Evolutionary conservation across 2,797 vertebrate genomes (phyloP).

Genomic region (Coracias cyanogaster): DNA sequence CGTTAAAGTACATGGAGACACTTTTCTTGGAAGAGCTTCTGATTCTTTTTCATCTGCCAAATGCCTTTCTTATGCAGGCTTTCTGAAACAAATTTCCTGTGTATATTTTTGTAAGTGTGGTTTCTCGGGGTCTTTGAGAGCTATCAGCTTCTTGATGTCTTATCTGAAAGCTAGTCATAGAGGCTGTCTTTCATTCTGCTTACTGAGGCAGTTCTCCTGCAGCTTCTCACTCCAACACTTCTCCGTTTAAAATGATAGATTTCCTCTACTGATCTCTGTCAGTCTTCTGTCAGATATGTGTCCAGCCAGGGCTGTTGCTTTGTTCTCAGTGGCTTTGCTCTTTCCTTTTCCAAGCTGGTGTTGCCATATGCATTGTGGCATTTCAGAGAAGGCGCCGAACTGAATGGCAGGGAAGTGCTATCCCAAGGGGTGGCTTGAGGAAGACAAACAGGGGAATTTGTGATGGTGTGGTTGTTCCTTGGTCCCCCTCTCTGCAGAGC

Average conservation of each 20-base stretch:
- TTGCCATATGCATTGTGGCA: background rate
- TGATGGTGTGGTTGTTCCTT: background rate
- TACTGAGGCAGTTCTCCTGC: constrained; percentile 29
- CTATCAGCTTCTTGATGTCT: constrained; percentile 62
- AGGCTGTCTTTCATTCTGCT: constrained; percentile 49
- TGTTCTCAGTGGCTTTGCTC: background rate
- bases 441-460: background rate
- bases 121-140: constrained; percentile 62
- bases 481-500: background rate
- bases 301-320: background rate
- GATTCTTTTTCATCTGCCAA: constrained; percentile 37
- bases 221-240: constrained; percentile 28
- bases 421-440: background rate
- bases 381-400: background rate
- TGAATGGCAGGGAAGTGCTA: background rate
- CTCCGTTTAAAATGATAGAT: constrained; percentile 5
- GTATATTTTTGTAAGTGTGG: constrained; percentile 65
- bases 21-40: constrained; percentile 42
- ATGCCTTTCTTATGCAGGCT: constrained; percentile 25
- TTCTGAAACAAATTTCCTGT: background rate
- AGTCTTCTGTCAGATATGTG: background rate
- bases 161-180: constrained; percentile 45
- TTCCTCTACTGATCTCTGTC: background rate
- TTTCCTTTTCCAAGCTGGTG: background rate
- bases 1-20: background rate